phyloP scores from a whole-genome alignment of 2,113 vertebrate species.

The Tragelaphus imberbis region DNA sequence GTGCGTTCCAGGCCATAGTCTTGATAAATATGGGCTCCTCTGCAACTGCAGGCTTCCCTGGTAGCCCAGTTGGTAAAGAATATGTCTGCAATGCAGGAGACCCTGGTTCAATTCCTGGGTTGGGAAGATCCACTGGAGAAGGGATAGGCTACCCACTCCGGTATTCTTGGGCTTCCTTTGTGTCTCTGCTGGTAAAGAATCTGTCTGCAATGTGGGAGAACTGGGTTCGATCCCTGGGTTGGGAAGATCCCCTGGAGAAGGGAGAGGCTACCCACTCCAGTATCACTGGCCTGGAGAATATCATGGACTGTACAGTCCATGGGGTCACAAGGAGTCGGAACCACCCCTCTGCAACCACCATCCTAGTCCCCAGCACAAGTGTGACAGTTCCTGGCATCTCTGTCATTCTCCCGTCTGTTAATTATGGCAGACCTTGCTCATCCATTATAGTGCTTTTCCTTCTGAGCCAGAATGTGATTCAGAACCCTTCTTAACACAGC shows the following conservation, averaged over 20 bases:
- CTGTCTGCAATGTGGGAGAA: not conserved
- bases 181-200: not conserved
- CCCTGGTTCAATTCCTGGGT: not conserved
- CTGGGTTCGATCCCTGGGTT: not conserved
- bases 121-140: not conserved
- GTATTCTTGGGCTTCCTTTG: not conserved
- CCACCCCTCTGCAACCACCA: not conserved
- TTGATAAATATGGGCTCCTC: not conserved
- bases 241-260: not conserved
- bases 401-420: not conserved
- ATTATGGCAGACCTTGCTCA: not conserved
- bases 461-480: not conserved
- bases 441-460: not conserved
- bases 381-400: not conserved
- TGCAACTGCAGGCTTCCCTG: not conserved
- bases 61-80: not conserved
- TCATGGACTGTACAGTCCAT: not conserved
- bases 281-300: not conserved
- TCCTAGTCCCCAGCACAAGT: not conserved
- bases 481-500: not conserved
- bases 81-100: not conserved
- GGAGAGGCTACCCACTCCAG: not conserved
- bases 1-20: not conserved
- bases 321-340: not conserved
- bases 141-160: not conserved